Base-by-base conservation (phyloP, 2,888 invertebrate genomes). In the Microchrysa polita region DNA sequence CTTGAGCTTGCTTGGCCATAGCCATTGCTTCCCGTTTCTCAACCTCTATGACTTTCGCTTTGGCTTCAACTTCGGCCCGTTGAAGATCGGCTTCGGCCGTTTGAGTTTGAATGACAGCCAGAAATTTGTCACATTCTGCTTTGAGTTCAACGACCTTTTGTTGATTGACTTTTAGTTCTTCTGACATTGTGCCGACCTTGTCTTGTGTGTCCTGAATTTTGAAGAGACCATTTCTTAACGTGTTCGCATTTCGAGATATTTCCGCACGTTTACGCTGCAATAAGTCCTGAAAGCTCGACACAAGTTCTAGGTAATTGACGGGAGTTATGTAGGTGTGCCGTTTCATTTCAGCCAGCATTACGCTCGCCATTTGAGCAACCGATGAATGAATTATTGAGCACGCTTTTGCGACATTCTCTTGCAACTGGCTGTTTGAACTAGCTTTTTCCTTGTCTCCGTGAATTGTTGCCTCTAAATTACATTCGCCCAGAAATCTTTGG, bases 311-410 rank as follows among this genome's bases (percentile, higher is more conserved):
- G 80, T 94, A 96, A 84, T 95, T 95, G 27, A 93, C 93, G 0
- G 95, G 94, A 0, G 96, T 96, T 59, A 96, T 95, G 82, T 96
- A 95, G 84, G 93, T 95, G 80, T 91, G 89, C 12, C 96, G 85
- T 74, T 92, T 90, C 87, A 94, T 90, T 86, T 95, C 93, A 9
- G 84, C 80, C 78, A 89, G 87, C 95, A 96, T 95, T 80, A 86
- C 86, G 22, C 85, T 85, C 0, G 93, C 94, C 82, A 88, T 91
- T 76, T 88, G 87, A 0, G 90, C 88, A n/a, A 95, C 95, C 0
- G 93, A 93, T 52, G 91, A 91, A 83, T 96, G 96, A 80, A 96
- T 91, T 34, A 91, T 86, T 0, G 95, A 90, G 87, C 95, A 95
- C 67, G 90, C 91, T 75, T 88, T 87, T 0, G 95, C 92, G 4